Evolutionary conservation across 2,888 invertebrate species (phyloP).

Genomic region (Gortyna flavago): DNA sequence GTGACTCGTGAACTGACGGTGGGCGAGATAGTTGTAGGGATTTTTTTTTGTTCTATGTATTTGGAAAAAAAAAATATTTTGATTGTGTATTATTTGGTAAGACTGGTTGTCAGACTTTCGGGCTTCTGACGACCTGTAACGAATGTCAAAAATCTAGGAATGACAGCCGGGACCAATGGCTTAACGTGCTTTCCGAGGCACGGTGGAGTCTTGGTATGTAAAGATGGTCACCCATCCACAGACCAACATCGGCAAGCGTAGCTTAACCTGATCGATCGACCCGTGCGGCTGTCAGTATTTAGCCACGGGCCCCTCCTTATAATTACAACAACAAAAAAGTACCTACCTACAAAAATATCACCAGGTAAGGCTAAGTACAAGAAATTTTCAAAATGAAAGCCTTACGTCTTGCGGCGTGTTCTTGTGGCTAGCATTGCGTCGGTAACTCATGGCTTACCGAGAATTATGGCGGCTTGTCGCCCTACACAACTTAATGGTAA

Average conservation of each 20-base stretch:
- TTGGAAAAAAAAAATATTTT: neutral
- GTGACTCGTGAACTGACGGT: slow-evolving; percentile 24
- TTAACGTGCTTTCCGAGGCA: too few species aligned
- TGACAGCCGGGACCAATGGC: too few species aligned
- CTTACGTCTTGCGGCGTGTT: slow-evolving; percentile 3
- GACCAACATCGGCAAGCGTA: too few species aligned
- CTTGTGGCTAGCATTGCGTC: slow-evolving; percentile 18
- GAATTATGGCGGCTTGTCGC: slow-evolving; percentile 44
- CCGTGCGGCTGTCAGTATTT: too few species aligned
- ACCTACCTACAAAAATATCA: neutral
- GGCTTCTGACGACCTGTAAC: too few species aligned
- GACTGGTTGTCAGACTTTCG: too few species aligned
- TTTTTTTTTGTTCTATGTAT: slow-evolving; percentile 15
- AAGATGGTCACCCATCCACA: too few species aligned
- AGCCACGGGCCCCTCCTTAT: too few species aligned
- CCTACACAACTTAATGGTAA: slow-evolving; percentile 27
- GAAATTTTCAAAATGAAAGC: slow-evolving; percentile 11
- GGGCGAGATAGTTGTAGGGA: neutral
- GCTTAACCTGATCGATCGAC: too few species aligned
- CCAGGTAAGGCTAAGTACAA: neutral
- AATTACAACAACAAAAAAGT: neutral
- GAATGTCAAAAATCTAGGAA: too few species aligned
- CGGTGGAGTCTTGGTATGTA: too few species aligned
- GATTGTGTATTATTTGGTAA: neutral
- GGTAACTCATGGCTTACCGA: slow-evolving; percentile 42